Percentiles rank a stretch among this genome's conserved stretches.
phyloP scores from a whole-genome alignment of 2,888 invertebrate genomes.

The Drosophila pseudotalamancana region DNA sequence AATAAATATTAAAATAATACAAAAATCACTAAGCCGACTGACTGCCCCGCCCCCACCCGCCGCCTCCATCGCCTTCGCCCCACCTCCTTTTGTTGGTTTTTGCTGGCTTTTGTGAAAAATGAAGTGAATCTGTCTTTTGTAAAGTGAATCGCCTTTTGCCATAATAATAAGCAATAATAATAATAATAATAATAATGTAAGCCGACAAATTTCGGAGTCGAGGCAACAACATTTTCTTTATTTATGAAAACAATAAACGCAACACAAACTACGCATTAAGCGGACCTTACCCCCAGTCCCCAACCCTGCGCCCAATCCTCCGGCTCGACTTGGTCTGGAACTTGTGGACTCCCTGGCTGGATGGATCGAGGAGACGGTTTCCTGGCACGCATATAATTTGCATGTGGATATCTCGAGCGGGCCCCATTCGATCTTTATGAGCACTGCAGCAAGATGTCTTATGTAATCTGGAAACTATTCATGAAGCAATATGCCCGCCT shows the following conservation, averaged over 20 bases:
- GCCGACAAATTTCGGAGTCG: slow-evolving; percentile 65
- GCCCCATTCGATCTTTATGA: slow-evolving; percentile 62
- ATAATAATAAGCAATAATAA: slow-evolving; percentile 64
- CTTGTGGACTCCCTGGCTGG: slow-evolving; percentile 24
- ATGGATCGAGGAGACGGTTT: slow-evolving; percentile 43
- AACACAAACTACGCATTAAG: slow-evolving; percentile 71
- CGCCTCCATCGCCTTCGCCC: background rate
- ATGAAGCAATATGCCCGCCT: slow-evolving; percentile 82
- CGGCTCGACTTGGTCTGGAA: background rate
- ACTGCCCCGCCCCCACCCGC: background rate
- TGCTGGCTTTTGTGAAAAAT: slow-evolving; percentile 61
- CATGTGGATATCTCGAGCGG: slow-evolving; percentile 65
- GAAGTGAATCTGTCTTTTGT: slow-evolving; percentile 74
- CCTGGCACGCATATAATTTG: slow-evolving; percentile 79
- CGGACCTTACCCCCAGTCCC: background rate
- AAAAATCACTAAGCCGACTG: slow-evolving; percentile 66
- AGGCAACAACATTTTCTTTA: slow-evolving; percentile 50
- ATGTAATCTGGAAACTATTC: slow-evolving; percentile 83
- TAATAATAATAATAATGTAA: slow-evolving; percentile 73
- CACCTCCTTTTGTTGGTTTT: slow-evolving; percentile 37
- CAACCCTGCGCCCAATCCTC: too few species aligned
- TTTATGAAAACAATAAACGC: slow-evolving; percentile 77
- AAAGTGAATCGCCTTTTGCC: slow-evolving; percentile 65
- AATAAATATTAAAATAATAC: slow-evolving; percentile 79
- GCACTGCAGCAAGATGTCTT: slow-evolving; percentile 74